Base-by-base conservation (phyloP, 2,113 vertebrate species). In the Chamaetylas fuelleborni region DNA sequence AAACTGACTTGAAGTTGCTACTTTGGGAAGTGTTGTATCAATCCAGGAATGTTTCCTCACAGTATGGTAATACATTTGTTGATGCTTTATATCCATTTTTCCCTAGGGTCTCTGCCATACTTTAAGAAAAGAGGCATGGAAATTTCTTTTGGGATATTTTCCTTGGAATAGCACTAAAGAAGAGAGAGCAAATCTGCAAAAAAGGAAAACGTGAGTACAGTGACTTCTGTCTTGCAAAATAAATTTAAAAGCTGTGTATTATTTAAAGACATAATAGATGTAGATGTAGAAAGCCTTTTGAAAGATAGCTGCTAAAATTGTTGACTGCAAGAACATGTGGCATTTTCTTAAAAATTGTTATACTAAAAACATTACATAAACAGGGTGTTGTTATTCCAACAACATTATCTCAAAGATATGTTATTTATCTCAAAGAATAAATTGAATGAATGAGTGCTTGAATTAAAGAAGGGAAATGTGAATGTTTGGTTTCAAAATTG, bases 61-160 rank as follows among this genome's bases (percentile, higher is more conserved):
- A n/a, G 36, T 89, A 64, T 51, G 71, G 12, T 47, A 72, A 6
- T 70, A 19, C 42, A 82, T 92, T 79, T 79, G 53, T 57, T 82
- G 42, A 22, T 80, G 24, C 82, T 79, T 90, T 64, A 19, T 93
- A n/a, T 65, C 19, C 2, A 3, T 95, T 56, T 88, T 95, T 86
- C 90, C 90, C 47, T 64, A 99, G 99, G 99, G 99, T 40, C 98
- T 99, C 57, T 98, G 98, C 93, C 98, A 99, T 88, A 97, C 98
- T 6, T 64, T 99, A 77, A 98, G 99, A 97, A 99, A 99, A 84
- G 98, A 99, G 61, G 98, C 97, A 13, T 99, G 99, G 99, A 99
- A 99, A 97, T 99, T 99, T 88, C 98, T 99, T 91, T 82, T 99
- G 96, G 98, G 98, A 0, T 99, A 99, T 95, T 99, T 98, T 95